A percentile compares a stretch with the other conserved stretches of the same genome.
Conservation (phyloP, 2,888 invertebrate species). For the Eilema caniola region DNA sequence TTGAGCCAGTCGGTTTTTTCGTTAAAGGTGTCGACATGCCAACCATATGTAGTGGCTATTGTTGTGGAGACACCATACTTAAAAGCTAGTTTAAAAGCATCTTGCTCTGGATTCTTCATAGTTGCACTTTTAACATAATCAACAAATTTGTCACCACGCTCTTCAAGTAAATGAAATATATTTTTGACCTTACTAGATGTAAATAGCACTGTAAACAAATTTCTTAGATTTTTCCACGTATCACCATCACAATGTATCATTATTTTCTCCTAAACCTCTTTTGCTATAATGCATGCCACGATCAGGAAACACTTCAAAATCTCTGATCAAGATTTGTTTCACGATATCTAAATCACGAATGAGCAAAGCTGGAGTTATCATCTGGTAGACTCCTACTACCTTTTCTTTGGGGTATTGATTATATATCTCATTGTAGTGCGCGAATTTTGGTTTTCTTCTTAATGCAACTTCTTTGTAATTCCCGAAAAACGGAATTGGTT, state of each 20-base stretch:
- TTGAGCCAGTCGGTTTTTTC: conserved; percentile 44
- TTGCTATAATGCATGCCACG: conserved; percentile 62
- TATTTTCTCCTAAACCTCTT: conserved; percentile 60
- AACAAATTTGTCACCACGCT: conserved; percentile 55
- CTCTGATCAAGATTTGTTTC: conserved; percentile 67
- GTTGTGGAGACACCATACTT: conserved; percentile 55
- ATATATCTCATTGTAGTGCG: conserved; percentile 60
- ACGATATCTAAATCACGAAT: conserved; percentile 66
- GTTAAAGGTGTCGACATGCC: conserved; percentile 50
- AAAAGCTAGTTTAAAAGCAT: conserved; percentile 45
- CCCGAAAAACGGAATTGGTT: conserved; percentile 56
- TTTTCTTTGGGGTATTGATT: conserved; percentile 63
- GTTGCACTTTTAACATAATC: conserved; percentile 50
- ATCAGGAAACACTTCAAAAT: conserved; percentile 63
- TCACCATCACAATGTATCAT: conserved; percentile 61
- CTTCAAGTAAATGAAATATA: conserved; percentile 52
- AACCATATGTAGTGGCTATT: conserved; percentile 49
- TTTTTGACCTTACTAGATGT: conserved; percentile 64
- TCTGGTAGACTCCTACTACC: conserved; percentile 64
- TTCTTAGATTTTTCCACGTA: conserved; percentile 61
- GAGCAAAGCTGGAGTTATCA: conserved; percentile 60
- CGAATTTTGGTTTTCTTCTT: conserved; percentile 50
- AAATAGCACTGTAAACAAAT: conserved; percentile 62
- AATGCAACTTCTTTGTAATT: conserved; percentile 52
- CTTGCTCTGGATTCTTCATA: conserved; percentile 39